These are phyloP conservation scores for Drosophila monieri DNA, from an alignment of 2,888 invertebrate genomes.

Conservation along the genomic window DNA sequence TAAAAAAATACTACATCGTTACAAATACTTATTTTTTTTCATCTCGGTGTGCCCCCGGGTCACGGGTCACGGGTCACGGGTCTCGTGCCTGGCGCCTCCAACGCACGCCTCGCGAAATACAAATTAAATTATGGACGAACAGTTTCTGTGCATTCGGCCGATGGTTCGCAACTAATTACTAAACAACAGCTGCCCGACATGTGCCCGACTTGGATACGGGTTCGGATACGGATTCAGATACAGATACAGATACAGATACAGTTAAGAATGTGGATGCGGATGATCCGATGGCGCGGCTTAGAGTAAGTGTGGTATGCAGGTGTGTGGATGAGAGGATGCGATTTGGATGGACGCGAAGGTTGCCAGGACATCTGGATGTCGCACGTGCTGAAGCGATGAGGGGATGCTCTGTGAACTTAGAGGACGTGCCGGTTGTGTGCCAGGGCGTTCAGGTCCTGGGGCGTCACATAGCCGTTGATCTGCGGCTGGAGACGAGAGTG, in stretches of 20 bases:
- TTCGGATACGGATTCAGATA: neutral
- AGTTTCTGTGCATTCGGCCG: slow-evolving; percentile 11
- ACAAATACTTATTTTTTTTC: slow-evolving; percentile 38
- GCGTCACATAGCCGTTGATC: slow-evolving; percentile 80
- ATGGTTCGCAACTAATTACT: slow-evolving; percentile 31
- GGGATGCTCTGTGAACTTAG: slow-evolving; percentile 27
- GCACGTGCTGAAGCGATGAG: no score
- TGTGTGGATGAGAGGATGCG: neutral
- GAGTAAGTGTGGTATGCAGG: neutral
- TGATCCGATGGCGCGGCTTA: slow-evolving; percentile 2
- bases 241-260: neutral
- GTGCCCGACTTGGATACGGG: neutral
- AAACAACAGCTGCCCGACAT: slow-evolving; percentile 26
- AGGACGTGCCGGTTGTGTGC: slow-evolving; percentile 73
- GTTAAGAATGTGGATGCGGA: neutral
- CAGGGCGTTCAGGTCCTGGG: slow-evolving; percentile 75
- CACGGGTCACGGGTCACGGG: no score
- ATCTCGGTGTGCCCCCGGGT: no score
- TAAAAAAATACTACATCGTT: slow-evolving; percentile 55
- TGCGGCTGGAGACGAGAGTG: slow-evolving; percentile 40
- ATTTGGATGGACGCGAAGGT: neutral
- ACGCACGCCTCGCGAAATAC: slow-evolving; percentile 28
- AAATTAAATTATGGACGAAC: slow-evolving; percentile 38
- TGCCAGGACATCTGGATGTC: neutral
- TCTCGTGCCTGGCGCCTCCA: neutral